Evolutionary conservation across 2,888 invertebrate genomes (phyloP), one percentile per base, ranked within the genome.

Genomic region (Teinopalpus imperialis): DNA sequence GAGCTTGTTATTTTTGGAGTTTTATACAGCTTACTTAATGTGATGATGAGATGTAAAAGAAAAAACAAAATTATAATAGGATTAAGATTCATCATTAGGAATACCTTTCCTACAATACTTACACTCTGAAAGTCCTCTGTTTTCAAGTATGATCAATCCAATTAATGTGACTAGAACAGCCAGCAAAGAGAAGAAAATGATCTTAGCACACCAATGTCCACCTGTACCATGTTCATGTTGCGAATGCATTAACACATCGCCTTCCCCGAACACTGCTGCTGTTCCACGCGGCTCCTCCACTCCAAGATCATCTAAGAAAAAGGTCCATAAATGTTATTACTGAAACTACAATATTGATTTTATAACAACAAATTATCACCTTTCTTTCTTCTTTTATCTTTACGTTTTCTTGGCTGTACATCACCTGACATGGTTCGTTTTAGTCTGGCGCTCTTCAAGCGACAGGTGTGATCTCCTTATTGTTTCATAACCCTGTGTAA

Each of bases 391-490:
- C 92, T 92, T 81, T 95, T 96, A 76, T 95, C 95, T 86, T 94
- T 95, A 63, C 95, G 93, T 85, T 94, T 95, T 70, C 94, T 93
- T 71, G 95, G 94, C 81, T 95, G 95, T 64, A 94, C 94, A 88
- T 96, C 95, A 64, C 95, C 95, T 76, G 95, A 95, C 96, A 96
- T 95, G 81, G 79, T 91, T 80, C 63, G 69, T 60, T 73, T 64
- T 61, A 56, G 67, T 68, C 77, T 81, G 80, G 74, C 81, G 78
- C 82, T 76, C 70, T 60, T 64, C 52, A 72, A 69, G 85, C 83
- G 81, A 74, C 78, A 74, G 74, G 71, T 66, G 66, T 59, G 52
- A 43, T 55, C 58, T 61, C 66, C 69, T 71, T 85, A 87, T 66
- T 85, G 83, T 82, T 85, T 87, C 87, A 87, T 88, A 86, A 87